phyloP scores from a whole-genome alignment of 2,797 vertebrate species.

The Coregonus sp. region DNA sequence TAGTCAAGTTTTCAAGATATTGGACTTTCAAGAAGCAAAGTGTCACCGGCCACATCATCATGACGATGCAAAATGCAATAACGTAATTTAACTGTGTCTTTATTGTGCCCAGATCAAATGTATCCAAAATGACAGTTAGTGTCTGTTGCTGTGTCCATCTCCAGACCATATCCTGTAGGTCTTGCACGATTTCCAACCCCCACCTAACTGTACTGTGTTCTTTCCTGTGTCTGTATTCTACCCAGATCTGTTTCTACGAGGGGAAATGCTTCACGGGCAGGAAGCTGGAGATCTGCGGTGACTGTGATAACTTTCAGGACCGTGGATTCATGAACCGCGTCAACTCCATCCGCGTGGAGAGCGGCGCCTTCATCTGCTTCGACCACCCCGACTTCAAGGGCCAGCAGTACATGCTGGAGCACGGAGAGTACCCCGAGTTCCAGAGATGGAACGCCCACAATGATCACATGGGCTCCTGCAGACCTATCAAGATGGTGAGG shows the following conservation, averaged over 20 bases:
- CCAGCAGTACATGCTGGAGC: conserved; percentile 91
- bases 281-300: conserved; percentile 86
- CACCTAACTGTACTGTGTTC: too few species aligned
- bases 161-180: too few species aligned
- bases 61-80: too few species aligned
- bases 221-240: conserved; percentile 13
- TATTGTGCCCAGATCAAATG: too few species aligned
- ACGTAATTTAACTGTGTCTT: too few species aligned
- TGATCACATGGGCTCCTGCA: conserved; percentile 91
- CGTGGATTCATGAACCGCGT: conserved; percentile 88
- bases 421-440: conserved; percentile 87
- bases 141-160: too few species aligned
- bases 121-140: too few species aligned
- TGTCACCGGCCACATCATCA: too few species aligned
- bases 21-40: too few species aligned
- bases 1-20: too few species aligned
- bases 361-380: conserved; percentile 88
- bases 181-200: too few species aligned
- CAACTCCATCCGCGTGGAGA: conserved; percentile 88
- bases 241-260: conserved; percentile 88
- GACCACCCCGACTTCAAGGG: conserved; percentile 89
- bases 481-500: conserved; percentile 84
- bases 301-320: conserved; percentile 91
- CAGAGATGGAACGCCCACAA: conserved; percentile 88
- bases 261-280: conserved; percentile 88